Conservation (phyloP, 2,113 vertebrate species). For the Herpailurus yagouaroundi region DNA sequence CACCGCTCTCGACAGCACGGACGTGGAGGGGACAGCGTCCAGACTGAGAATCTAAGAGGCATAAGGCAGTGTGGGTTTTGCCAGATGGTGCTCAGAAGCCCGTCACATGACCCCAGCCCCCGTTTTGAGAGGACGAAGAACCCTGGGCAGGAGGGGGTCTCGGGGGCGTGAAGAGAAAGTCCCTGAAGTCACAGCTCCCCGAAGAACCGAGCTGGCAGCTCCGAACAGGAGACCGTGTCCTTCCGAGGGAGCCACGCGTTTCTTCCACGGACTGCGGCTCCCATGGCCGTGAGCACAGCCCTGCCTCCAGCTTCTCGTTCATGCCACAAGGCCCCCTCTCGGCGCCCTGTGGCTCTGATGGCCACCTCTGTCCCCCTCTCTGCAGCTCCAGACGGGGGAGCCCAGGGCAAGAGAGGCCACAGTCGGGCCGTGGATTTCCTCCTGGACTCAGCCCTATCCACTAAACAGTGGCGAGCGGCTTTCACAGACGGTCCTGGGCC, state of each 20-base stretch:
- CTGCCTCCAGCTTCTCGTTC: not conserved
- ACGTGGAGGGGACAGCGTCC: not conserved
- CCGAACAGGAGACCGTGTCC: not conserved
- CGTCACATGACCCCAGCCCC: not conserved
- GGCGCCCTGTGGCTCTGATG: accelerated
- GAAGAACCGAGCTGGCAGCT: not conserved
- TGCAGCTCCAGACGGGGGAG: accelerated
- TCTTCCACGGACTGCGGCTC: accelerated
- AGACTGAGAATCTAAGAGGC: too few relatives aligned
- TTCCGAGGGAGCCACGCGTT: not conserved
- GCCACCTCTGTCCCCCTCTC: not conserved
- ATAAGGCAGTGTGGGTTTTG: accelerated
- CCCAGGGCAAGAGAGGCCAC: not conserved
- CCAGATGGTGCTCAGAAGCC: not conserved
- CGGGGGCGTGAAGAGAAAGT: not conserved
- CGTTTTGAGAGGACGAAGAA: not conserved
- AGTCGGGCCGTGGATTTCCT: not conserved
- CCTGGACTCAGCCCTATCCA: not conserved
- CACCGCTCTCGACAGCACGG: not conserved
- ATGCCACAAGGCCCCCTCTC: not conserved
- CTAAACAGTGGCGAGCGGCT: not conserved
- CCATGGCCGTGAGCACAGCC: accelerated
- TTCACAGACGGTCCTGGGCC: not conserved
- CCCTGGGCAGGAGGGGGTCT: not conserved
- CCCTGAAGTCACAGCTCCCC: not conserved